A percentile compares a stretch with the other conserved stretches of the same genome.
Evolutionary conservation across 2,797 vertebrate species (phyloP).

Genomic region (Lepus oiostolus): DNA sequence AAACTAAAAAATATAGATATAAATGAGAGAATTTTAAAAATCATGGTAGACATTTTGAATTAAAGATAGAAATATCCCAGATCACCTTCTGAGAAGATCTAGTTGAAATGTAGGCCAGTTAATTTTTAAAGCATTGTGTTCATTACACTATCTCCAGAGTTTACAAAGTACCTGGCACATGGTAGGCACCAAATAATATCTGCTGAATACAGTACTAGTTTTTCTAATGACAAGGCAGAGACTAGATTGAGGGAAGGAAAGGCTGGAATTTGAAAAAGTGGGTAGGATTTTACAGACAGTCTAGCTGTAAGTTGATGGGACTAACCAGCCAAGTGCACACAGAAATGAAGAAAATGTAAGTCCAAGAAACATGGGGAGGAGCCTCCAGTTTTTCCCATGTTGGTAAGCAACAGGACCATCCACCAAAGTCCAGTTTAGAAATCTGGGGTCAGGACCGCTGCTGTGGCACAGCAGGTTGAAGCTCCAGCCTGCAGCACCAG

Average conservation of each 20-base stretch:
- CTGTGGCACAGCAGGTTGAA: too few species aligned
- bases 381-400: not conserved
- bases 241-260: not conserved
- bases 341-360: not conserved
- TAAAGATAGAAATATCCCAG: not conserved
- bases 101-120: not conserved
- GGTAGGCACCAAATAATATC: not conserved
- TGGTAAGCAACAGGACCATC: not conserved
- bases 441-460: not conserved
- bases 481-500: too few species aligned
- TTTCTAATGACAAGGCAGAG: not conserved
- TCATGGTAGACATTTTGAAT: not conserved
- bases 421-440: not conserved
- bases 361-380: not conserved
- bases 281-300: not conserved
- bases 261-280: not conserved
- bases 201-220: not conserved
- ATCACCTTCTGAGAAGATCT: not conserved
- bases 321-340: not conserved
- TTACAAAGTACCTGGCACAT: not conserved
- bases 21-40: not conserved
- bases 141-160: not conserved
- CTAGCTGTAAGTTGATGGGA: not conserved
- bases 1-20: not conserved
- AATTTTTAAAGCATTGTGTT: not conserved